Percentiles rank a stretch among this genome's conserved stretches.
phyloP scores from a whole-genome alignment of 2,113 vertebrate species.

The Pygoscelis antarcticus region DNA sequence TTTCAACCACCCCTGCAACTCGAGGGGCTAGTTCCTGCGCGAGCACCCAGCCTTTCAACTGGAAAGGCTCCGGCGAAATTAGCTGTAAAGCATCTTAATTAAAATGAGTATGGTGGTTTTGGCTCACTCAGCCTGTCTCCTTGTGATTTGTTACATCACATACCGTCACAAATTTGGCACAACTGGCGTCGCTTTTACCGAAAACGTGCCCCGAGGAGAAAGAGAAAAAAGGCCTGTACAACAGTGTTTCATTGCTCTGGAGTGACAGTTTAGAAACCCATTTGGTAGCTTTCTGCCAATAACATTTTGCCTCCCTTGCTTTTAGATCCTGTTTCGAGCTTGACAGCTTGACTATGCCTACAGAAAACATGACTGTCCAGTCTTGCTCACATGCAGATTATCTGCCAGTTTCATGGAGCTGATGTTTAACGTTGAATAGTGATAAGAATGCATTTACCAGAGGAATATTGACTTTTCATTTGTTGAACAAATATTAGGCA shows the following conservation, averaged over 20 bases:
- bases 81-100: conserved; percentile 70
- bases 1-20: conserved; percentile 55
- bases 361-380: not conserved
- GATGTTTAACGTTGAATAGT: not conserved
- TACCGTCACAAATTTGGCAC: conserved; percentile 37
- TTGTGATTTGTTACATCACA: conserved; percentile 47
- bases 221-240: not conserved
- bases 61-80: conserved; percentile 63
- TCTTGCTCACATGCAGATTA: not conserved
- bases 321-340: not conserved
- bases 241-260: not conserved
- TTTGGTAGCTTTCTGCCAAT: not conserved
- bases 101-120: conserved; percentile 64
- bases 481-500: not conserved
- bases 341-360: not conserved
- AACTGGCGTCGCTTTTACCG: not conserved
- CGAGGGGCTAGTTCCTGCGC: conserved; percentile 41
- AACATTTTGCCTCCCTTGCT: not conserved
- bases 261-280: not conserved
- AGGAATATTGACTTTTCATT: not conserved
- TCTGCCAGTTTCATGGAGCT: not conserved
- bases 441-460: not conserved
- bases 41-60: conserved; percentile 66
- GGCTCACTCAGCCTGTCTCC: conserved; percentile 18
- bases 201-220: not conserved